These are phyloP conservation scores for Accipiter minullus DNA, from an alignment of 2,797 vertebrate genomes.

Conservation along the genomic window DNA sequence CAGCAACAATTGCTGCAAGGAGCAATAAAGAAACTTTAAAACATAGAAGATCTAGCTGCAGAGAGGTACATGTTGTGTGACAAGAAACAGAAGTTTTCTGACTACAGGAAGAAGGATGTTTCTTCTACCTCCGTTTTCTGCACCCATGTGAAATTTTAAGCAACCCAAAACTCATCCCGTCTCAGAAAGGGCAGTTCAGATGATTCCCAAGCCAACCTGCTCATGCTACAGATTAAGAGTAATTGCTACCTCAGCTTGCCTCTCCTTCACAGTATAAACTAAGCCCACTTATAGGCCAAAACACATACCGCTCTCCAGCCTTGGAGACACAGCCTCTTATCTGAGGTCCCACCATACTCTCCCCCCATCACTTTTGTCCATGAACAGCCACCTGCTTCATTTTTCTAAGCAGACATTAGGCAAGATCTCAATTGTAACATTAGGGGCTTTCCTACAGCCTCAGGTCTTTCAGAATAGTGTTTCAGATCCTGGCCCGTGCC, in stretches of 20 bases:
- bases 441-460: not conserved
- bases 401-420: not conserved
- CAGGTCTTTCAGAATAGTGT: not conserved
- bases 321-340: not conserved
- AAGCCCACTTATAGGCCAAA: not conserved
- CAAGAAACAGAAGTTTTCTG: not conserved
- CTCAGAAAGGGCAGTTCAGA: not conserved
- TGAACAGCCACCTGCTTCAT: not conserved
- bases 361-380: not conserved
- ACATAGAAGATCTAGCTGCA: not conserved
- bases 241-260: not conserved
- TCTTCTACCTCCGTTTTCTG: not conserved
- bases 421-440: accelerated
- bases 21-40: not conserved
- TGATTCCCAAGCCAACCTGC: not conserved
- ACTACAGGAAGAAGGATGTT: not conserved
- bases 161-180: not conserved
- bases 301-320: not conserved
- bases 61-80: not conserved
- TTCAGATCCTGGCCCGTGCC: not conserved
- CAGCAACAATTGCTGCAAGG: accelerated
- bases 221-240: not conserved
- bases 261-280: not conserved
- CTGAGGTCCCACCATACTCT: not conserved
- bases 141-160: accelerated